Evolutionary conservation across 1,140 invertebrate genomes (phyloP).

Genomic region (Pogonomyrmex californicus): DNA sequence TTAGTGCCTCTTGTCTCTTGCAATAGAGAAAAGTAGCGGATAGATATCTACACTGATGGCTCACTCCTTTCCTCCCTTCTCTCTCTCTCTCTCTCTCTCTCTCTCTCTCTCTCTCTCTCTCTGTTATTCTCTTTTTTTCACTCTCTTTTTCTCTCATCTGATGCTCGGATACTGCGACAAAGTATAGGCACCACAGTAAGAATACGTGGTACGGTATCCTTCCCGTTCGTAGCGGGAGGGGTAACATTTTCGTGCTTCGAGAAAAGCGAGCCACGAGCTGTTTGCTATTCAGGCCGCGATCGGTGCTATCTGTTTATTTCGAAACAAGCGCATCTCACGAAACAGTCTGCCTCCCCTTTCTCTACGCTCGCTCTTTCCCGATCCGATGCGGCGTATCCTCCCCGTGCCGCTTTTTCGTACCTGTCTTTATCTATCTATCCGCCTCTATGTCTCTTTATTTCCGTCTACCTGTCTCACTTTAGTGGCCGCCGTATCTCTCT

Average conservation of each 20-base stretch:
- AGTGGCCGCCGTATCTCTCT: slow-evolving; percentile 17
- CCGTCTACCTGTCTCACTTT: slow-evolving; percentile 51
- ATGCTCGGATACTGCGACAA: slow-evolving; percentile 44
- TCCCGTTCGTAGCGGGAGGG: slow-evolving; percentile 60
- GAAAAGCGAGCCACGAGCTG: slow-evolving; percentile 78
- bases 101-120: slow-evolving; percentile 2
- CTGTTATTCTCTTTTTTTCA: no score
- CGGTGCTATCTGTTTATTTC: slow-evolving; percentile 85
- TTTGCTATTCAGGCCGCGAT: slow-evolving; percentile 84
- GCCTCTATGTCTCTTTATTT: slow-evolving; percentile 58
- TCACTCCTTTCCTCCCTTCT: not conserved
- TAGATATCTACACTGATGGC: slow-evolving; percentile 70
- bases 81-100: not conserved
- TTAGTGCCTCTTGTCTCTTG: slow-evolving; percentile 70
- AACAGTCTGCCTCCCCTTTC: slow-evolving; percentile 46
- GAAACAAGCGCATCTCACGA: slow-evolving; percentile 82
- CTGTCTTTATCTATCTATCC: slow-evolving; percentile 62
- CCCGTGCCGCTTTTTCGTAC: slow-evolving; percentile 43
- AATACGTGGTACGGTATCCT: slow-evolving; percentile 60
- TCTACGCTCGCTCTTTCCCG: slow-evolving; percentile 52
- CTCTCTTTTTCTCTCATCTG: not conserved
- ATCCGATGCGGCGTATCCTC: slow-evolving; percentile 38
- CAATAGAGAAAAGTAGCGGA: slow-evolving; percentile 76
- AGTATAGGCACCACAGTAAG: slow-evolving; percentile 62
- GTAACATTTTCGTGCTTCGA: slow-evolving; percentile 81